phyloP scores from a whole-genome alignment of 2,888 invertebrate genomes.

The Furcula furcula region DNA sequence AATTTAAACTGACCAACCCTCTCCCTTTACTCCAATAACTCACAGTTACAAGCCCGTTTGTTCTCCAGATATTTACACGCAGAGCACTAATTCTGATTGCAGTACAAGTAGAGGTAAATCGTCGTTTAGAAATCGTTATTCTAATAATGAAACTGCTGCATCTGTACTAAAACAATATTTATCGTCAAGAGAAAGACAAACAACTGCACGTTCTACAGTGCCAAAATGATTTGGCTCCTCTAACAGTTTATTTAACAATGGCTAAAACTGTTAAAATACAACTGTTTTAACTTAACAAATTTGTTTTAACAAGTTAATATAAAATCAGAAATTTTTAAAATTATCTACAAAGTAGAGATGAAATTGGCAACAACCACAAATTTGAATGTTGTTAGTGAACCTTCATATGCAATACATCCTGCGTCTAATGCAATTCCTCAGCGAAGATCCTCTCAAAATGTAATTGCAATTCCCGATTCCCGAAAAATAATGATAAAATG shows the following conservation, averaged over 20 bases:
- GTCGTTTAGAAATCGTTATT: neutral
- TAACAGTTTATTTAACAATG: neutral
- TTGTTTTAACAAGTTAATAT: neutral
- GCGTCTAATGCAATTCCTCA: too few relatives aligned
- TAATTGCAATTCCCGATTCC: too few relatives aligned
- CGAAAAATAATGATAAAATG: too few relatives aligned
- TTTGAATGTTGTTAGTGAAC: too few relatives aligned
- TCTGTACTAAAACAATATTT: neutral
- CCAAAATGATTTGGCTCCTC: neutral
- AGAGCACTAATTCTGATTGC: neutral
- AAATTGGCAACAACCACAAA: too few relatives aligned
- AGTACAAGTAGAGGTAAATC: neutral
- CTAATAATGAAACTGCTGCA: neutral
- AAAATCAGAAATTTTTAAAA: neutral
- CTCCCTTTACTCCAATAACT: too few relatives aligned
- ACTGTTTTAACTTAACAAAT: too few relatives aligned
- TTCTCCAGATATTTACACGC: neutral
- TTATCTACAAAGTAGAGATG: constrained; percentile 1
- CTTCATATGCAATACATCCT: too few relatives aligned
- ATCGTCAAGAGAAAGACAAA: neutral
- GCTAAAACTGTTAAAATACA: neutral
- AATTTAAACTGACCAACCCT: neutral
- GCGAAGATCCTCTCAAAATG: too few relatives aligned
- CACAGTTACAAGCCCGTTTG: neutral
- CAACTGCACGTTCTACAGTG: neutral